Evolutionary conservation across 2,113 vertebrate species (phyloP), one percentile per base, ranked within the genome.

Genomic region (Panthera leo): DNA sequence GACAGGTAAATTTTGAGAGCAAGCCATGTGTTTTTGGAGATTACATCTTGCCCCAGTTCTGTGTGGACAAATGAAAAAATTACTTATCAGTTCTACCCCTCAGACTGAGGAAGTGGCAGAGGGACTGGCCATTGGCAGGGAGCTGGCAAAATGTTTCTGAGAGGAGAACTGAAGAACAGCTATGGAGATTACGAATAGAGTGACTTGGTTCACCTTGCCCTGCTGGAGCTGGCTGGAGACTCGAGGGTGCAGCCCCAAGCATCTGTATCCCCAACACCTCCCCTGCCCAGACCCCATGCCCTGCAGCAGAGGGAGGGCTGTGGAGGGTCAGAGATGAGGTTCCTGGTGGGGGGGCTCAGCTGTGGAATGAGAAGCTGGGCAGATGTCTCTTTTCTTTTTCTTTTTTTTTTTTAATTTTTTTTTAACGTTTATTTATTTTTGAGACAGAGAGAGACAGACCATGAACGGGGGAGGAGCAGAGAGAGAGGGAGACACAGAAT

Each of bases 261-360:
- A n/a, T 45, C 53, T 29, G 0, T 19, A 4, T 15, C 51, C 61
- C 34, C 12, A 7, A 3, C 11, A 23, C 53, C 10, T n/a, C 29
- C n/a, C 3, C 25, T 21, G 65, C 70, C 61, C 16, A 16, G 18
- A 18, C 0, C 5, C 39, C 2, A 0, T 1, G 11, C 36, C 53
- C 53, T 39, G 0, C 1, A 29, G 90, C 58, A 10, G 4, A 73
- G 55, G 73, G 7, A 79, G 16, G 18, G 15, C n/a, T 12, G 31
- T 6, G 2, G 23, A 70, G 15, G 27, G n/a, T 7, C 11, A 8
- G 71, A 36, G 29, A 12, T 11, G 5, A 58, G 48, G 58, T 19
- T 68, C 5, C 21, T 4, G 9, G 6, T 5, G 55, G 53, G 16
- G 18, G 53, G n/a, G 5, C 29, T 19, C 16, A 19, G 18, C 31